A percentile compares a stretch with the other conserved stretches of the same genome.
These are phyloP conservation scores for Ecliptopera silaceata DNA, from an alignment of 2,888 invertebrate genomes.

Conservation along the genomic window DNA sequence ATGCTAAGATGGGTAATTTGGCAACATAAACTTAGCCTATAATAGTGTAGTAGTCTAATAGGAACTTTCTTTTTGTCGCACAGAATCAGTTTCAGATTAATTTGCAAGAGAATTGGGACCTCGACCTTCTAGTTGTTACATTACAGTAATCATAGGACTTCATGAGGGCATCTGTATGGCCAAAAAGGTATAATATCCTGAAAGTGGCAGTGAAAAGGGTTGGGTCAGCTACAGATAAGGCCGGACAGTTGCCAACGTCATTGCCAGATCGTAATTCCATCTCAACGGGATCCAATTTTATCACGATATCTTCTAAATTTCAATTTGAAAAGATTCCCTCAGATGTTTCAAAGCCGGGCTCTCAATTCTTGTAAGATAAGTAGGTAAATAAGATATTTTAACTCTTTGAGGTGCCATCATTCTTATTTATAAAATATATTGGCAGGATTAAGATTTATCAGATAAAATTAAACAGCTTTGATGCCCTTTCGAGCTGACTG, in stretches of 20 bases:
- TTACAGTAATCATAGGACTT: conserved; percentile 36
- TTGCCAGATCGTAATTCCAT: conserved; percentile 72
- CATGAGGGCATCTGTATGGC: conserved; percentile 47
- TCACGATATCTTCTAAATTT: conserved; percentile 67
- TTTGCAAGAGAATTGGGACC: conserved; percentile 7
- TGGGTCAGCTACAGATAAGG: conserved; percentile 72
- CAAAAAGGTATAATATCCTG: conserved; percentile 47
- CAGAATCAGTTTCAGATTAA: conserved; percentile 1
- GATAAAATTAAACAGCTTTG: no score
- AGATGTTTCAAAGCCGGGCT: conserved; percentile 30
- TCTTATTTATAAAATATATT: background rate
- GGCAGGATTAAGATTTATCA: no score
- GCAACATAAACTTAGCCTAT: background rate
- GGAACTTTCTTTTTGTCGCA: background rate
- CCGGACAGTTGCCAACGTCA: conserved; percentile 69
- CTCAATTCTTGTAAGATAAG: conserved; percentile 32
- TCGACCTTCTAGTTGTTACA: background rate
- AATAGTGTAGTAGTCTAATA: no score
- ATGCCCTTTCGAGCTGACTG: no score
- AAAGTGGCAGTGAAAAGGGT: conserved; percentile 75
- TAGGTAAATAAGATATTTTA: conserved; percentile 11
- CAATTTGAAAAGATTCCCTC: conserved; percentile 58
- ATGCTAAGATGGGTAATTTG: conserved; percentile 23
- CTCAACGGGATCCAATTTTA: conserved; percentile 58
- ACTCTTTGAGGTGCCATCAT: conserved; percentile 19